These are phyloP conservation scores for Diploptera punctata DNA, from an alignment of 2,888 invertebrate species.

Conservation along the genomic window DNA sequence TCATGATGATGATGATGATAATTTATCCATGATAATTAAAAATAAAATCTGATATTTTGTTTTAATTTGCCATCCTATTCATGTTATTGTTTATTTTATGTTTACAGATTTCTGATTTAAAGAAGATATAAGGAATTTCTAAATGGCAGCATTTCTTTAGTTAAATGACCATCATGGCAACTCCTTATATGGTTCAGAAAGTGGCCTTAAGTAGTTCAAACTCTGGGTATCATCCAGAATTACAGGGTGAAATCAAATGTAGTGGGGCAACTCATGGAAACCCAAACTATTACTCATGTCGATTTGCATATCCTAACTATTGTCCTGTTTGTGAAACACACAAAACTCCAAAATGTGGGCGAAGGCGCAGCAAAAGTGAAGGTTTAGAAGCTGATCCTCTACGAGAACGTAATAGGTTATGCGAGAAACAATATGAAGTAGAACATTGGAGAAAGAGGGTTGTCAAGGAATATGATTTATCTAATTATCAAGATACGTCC, in stretches of 20 bases:
- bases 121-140: not conserved
- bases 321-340: slow-evolving; percentile 34
- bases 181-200: slow-evolving; percentile 37
- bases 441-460: slow-evolving; percentile 25
- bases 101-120: not conserved
- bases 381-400: slow-evolving; percentile 40
- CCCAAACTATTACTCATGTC: slow-evolving; percentile 23
- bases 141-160: not conserved
- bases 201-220: slow-evolving; percentile 36
- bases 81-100: too few relatives aligned
- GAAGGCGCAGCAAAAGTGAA: slow-evolving; percentile 39
- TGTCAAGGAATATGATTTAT: slow-evolving; percentile 24
- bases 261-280: not conserved
- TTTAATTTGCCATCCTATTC: too few relatives aligned
- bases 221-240: slow-evolving; percentile 1
- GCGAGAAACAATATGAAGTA: slow-evolving; percentile 26
- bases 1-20: too few relatives aligned
- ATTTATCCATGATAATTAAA: too few relatives aligned
- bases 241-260: not conserved
- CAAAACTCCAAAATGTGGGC: slow-evolving; percentile 20
- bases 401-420: slow-evolving; percentile 36
- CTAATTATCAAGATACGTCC: not conserved
- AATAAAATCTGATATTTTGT: too few relatives aligned
- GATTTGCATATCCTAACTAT: slow-evolving; percentile 28
- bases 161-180: slow-evolving; percentile 32